A percentile compares a stretch with the other conserved stretches of the same genome.
Conservation (phyloP, 1,140 invertebrate genomes). For the Steinernema feltiae region DNA sequence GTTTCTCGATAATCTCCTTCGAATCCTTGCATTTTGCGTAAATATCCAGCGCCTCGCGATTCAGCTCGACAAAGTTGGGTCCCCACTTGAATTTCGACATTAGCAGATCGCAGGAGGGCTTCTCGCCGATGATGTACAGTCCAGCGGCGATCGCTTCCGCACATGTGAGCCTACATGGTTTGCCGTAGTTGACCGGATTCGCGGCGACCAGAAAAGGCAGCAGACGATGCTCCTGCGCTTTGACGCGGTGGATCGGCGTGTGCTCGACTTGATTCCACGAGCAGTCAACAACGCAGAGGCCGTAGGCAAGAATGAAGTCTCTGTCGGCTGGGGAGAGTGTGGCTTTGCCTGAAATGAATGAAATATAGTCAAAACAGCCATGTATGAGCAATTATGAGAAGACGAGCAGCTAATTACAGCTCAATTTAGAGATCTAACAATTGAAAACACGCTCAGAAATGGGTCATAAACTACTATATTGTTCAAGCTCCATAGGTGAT, state of each 20-base stretch:
- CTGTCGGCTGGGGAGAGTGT: constrained; percentile 47
- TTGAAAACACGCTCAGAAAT: no score
- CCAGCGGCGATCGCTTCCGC: constrained; percentile 93
- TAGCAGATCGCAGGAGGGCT: constrained; percentile 33
- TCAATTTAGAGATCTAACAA: no score
- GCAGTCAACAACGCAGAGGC: constrained; percentile 93
- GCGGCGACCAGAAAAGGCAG: constrained; percentile 91
- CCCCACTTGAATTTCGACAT: constrained; percentile 54
- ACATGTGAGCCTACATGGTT: constrained; percentile 89
- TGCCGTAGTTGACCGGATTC: constrained; percentile 97
- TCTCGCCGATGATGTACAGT: constrained; percentile 75
- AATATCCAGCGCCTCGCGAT: constrained; percentile 42
- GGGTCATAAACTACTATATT: no score
- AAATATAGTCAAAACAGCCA: background rate
- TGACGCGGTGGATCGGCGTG: constrained; percentile 81
- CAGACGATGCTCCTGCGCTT: constrained; percentile 75
- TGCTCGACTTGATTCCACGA: constrained; percentile 92
- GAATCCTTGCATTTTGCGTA: constrained; percentile 43
- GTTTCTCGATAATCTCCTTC: constrained; percentile 45
- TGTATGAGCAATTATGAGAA: background rate
- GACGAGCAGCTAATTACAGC: background rate
- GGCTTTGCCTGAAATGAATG: constrained; percentile 29
- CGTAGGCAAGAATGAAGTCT: constrained; percentile 59
- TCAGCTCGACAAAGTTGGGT: constrained; percentile 46
- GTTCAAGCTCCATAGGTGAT: no score